Conservation (phyloP, 2,888 invertebrate genomes). For the Eurytoma adleriae region DNA sequence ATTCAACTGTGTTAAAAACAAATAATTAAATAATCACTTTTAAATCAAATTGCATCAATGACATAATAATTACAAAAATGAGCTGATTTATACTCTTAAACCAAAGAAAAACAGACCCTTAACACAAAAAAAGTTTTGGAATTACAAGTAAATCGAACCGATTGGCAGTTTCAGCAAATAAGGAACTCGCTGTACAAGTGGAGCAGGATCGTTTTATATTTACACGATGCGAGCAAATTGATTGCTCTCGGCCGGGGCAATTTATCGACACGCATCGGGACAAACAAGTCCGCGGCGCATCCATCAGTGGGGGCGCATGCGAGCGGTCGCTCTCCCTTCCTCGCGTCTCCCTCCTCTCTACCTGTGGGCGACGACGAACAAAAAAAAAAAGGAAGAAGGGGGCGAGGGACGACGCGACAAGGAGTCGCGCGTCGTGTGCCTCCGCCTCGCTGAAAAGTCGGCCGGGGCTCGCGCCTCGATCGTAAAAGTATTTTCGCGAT, state of each 20-base stretch:
- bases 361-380: background rate
- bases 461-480: constrained; percentile 15
- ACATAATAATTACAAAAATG: too few relatives aligned
- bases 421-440: background rate
- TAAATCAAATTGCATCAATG: too few relatives aligned
- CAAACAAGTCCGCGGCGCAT: constrained; percentile 26
- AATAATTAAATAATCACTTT: too few relatives aligned
- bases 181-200: background rate
- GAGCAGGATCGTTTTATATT: constrained; percentile 8
- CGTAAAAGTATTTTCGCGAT: constrained; percentile 46
- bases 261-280: constrained; percentile 26
- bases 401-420: background rate
- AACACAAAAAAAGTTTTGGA: too few relatives aligned
- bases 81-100: too few relatives aligned
- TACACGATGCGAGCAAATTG: constrained; percentile 18
- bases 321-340: background rate
- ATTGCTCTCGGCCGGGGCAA: background rate
- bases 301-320: constrained; percentile 8
- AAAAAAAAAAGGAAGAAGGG: too few relatives aligned
- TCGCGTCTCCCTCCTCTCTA: background rate
- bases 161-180: too few relatives aligned
- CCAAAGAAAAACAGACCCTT: too few relatives aligned
- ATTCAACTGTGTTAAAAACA: too few relatives aligned
- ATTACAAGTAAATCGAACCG: too few relatives aligned
- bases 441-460: constrained; percentile 15